phyloP scores from a whole-genome alignment of 2,888 invertebrate genomes.

The Drosophila acutilabella region DNA sequence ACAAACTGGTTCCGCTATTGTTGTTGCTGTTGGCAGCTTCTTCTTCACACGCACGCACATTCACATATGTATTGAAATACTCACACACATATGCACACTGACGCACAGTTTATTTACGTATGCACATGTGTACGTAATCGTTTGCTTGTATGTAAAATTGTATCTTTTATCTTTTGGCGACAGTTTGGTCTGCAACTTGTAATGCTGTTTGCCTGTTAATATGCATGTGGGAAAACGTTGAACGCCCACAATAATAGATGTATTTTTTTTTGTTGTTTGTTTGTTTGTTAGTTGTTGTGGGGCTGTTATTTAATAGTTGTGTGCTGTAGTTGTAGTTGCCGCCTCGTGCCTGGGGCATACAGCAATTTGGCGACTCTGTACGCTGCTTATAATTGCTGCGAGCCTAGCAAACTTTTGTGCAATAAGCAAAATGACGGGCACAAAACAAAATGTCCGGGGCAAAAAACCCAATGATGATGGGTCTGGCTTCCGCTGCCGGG shows the following conservation, averaged over 20 bases:
- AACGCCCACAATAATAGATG: constrained; percentile 83
- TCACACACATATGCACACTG: background rate
- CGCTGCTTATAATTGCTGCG: constrained; percentile 63
- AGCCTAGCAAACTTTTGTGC: constrained; percentile 77
- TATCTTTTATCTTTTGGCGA: constrained; percentile 46
- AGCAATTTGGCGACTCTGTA: constrained; percentile 25
- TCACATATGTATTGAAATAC: constrained; percentile 8
- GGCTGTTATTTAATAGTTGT: constrained; percentile 37
- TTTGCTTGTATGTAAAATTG: constrained; percentile 37
- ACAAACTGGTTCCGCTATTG: constrained; percentile 60
- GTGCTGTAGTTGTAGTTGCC: constrained; percentile 32
- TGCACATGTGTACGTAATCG: background rate
- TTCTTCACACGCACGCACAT: constrained; percentile 44
- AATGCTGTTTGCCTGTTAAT: constrained; percentile 76
- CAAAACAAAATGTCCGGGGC: constrained; percentile 83
- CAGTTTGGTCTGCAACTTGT: constrained; percentile 29
- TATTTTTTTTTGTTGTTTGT: constrained; percentile 56
- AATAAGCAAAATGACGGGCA: constrained; percentile 85
- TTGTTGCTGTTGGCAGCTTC: constrained; percentile 44
- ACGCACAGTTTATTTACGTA: background rate
- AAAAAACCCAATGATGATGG: constrained; percentile 38
- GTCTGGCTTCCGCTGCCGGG: constrained; percentile 70
- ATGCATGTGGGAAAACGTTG: constrained; percentile 84
- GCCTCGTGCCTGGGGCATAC: constrained; percentile 12
- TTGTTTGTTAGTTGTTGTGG: constrained; percentile 37